These are phyloP conservation scores for Alosa sapidissima DNA, from an alignment of 2,797 vertebrate species.

Conservation along the genomic window DNA sequence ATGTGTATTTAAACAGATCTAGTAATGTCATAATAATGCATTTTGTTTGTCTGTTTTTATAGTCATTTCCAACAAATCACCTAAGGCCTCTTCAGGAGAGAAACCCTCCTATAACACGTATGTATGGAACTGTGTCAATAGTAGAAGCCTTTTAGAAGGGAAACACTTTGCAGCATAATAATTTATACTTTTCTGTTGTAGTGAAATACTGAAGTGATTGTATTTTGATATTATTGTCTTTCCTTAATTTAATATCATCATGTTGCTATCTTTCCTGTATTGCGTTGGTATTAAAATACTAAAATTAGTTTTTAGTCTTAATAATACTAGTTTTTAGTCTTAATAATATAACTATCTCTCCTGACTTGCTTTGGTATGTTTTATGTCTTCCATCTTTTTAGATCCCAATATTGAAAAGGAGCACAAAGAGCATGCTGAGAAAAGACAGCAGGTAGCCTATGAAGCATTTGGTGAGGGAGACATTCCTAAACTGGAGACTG, in stretches of 20 bases:
- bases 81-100: conserved; percentile 64
- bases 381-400: conserved; percentile 45
- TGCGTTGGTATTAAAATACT: background rate
- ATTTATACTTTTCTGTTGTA: background rate
- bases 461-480: conserved; percentile 80
- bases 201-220: background rate
- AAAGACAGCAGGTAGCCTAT: conserved; percentile 71
- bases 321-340: background rate
- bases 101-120: conserved; percentile 62
- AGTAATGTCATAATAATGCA: background rate
- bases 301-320: background rate
- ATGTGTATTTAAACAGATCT: background rate
- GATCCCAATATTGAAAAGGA: conserved; percentile 79
- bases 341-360: background rate
- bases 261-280: background rate
- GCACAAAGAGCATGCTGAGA: conserved; percentile 71
- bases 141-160: too few relatives aligned
- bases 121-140: conserved; percentile 38
- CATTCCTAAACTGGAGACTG: conserved; percentile 84
- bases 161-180: background rate
- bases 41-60: conserved; percentile 33
- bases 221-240: background rate
- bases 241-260: background rate
- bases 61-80: conserved; percentile 78
- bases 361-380: conserved; percentile 23